Percentiles rank a stretch among this genome's conserved stretches.
Evolutionary conservation across 2,888 invertebrate genomes (phyloP).

Genomic region (Nycteola revayana): DNA sequence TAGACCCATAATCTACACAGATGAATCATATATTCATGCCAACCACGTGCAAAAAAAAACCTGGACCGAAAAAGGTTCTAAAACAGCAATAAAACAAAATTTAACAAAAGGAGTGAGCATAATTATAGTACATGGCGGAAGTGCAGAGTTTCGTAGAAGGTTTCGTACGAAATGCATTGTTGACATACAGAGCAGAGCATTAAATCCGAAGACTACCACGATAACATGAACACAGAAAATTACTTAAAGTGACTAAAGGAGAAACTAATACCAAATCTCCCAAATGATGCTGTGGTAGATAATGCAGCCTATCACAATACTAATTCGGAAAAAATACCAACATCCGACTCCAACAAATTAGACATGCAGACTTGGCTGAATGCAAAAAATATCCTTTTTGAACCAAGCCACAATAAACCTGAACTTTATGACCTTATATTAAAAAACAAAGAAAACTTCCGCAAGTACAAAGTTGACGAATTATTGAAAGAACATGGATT

Average conservation of each 20-base stretch:
- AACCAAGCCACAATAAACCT: neutral
- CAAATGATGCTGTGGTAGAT: conserved; percentile 1
- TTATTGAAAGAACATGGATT: conserved; percentile 6
- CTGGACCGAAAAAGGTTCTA: conserved; percentile 14
- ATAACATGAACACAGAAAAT: conserved; percentile 23
- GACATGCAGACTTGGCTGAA: conserved; percentile 1
- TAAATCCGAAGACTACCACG: conserved; percentile 24
- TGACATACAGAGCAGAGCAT: conserved; percentile 24
- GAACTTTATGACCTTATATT: conserved; percentile 3
- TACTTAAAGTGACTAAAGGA: conserved; percentile 23
- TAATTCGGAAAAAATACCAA: neutral
- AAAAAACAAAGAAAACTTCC: conserved; percentile 2
- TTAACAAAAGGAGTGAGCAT: conserved; percentile 17
- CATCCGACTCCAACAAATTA: conserved; percentile 1
- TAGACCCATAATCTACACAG: no score
- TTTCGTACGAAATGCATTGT: conserved; percentile 28
- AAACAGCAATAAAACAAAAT: conserved; percentile 17
- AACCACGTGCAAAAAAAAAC: conserved; percentile 19
- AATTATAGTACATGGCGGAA: conserved; percentile 29
- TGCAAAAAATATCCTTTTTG: neutral
- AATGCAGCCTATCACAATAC: conserved; percentile 2
- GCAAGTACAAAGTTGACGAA: neutral
- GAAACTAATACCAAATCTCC: conserved; percentile 22
- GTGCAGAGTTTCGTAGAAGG: conserved; percentile 20
- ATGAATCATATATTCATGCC: conserved; percentile 20